Base-by-base conservation (phyloP, 2,888 invertebrate species). In the Hyposoter didymator region DNA sequence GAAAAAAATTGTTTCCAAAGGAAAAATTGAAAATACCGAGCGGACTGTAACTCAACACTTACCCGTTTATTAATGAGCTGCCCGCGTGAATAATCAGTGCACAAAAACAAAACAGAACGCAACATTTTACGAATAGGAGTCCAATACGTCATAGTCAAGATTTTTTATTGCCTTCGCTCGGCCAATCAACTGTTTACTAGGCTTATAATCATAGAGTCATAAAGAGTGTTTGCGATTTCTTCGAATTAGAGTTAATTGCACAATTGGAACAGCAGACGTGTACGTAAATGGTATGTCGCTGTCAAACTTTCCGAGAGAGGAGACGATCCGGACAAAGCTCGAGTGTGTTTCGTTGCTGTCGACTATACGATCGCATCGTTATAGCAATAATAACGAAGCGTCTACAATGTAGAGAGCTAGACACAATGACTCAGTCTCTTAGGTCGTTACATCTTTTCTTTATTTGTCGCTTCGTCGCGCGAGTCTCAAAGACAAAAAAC, bases 221-320 rank as follows among this genome's bases (percentile, higher is more conserved):
- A 79, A 85, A 82, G 43, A 72, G 69, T 69, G 74, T 69, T 79
- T 74, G 79, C 70, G 70, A 82, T 79, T 87, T 78, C 76, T 70
- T 74, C 52, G 85, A 87, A 87, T 87, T 84, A 82, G 82, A 87
- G 84, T 84, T 84, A 80, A 87, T 86, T 74, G 75, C 84, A 62
- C 79, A 87, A 87, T 87, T 86, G 80, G 72, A 79, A 82, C 85
- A 75, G 79, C 73, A 67, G 74, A 74, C 47, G 55, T 74, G 4
- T 35, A 75, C 85, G 75, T 79, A 75, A 75, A 82, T 85, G 82
- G 75, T 32, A 55, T 55, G 70, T 78, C 72, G 72, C 59, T 82
- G 84, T 84, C 84, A 73, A 84, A 78, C 52, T 67, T 78, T 49
- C 17, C 49, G 69, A 52, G 73, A 81, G 22, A 49, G 32, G 72